Evolutionary conservation across 2,113 vertebrate species (phyloP).

Genomic region (Prietella phreatophila): DNA sequence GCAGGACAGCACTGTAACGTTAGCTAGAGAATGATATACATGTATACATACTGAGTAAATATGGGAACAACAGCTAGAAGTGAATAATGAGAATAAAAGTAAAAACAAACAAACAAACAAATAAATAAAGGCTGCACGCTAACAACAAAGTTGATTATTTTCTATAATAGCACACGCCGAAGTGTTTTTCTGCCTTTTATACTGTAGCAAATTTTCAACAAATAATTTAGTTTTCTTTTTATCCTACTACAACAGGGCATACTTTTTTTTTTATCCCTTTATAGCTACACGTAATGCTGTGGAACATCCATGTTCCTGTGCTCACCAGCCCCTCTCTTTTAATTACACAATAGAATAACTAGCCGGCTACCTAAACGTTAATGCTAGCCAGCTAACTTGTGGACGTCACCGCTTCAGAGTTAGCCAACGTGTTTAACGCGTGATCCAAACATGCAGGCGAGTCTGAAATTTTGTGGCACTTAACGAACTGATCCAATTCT

Average conservation of each 20-base stretch:
- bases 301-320: background rate
- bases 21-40: background rate
- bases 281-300: background rate
- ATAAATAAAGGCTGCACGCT: background rate
- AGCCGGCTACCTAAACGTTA: background rate
- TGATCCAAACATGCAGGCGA: background rate
- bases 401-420: background rate
- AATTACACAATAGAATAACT: background rate
- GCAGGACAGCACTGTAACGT: background rate
- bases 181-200: background rate
- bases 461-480: too few relatives aligned
- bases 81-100: background rate
- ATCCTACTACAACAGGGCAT: background rate
- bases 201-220: background rate
- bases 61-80: background rate
- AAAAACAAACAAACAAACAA: background rate
- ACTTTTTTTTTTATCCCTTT: slow-evolving; percentile 4
- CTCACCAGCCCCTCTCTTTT: background rate
- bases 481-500: background rate
- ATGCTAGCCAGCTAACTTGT: background rate
- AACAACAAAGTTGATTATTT: background rate
- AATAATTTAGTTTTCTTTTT: background rate
- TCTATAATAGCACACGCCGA: background rate
- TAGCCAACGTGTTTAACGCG: background rate
- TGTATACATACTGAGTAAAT: background rate